These are phyloP conservation scores for Monochamus alternatus DNA, from an alignment of 2,888 invertebrate genomes.

Conservation along the genomic window DNA sequence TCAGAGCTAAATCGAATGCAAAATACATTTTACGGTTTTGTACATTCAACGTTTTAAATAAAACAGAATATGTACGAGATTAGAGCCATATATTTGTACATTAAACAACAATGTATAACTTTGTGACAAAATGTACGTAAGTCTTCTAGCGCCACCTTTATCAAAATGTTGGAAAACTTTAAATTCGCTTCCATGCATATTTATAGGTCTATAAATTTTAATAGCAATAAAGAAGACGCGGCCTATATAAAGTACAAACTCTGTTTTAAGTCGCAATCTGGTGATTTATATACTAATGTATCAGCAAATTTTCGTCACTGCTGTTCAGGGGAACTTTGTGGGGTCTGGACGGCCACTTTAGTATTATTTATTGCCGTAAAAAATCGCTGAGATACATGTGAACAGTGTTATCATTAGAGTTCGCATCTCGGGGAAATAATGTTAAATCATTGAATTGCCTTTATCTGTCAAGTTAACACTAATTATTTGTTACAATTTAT, in stretches of 20 bases:
- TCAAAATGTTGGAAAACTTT: background rate
- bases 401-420: too few relatives aligned
- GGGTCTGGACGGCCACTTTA: too few relatives aligned
- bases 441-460: too few relatives aligned
- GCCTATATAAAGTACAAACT: constrained; percentile 4
- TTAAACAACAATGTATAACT: background rate
- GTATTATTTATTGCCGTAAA: too few relatives aligned
- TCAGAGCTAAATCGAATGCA: too few relatives aligned
- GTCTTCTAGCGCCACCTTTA: background rate
- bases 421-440: too few relatives aligned
- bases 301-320: background rate
- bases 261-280: background rate
- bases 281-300: background rate
- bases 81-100: background rate
- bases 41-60: too few relatives aligned
- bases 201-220: constrained; percentile 13
- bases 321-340: background rate
- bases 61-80: too few relatives aligned
- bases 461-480: too few relatives aligned
- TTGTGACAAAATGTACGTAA: background rate
- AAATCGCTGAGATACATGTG: too few relatives aligned
- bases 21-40: too few relatives aligned
- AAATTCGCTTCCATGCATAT: constrained; percentile 9
- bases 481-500: too few relatives aligned
- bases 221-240: constrained; percentile 11